These are phyloP conservation scores for Piaya cayana DNA, from an alignment of 2,113 vertebrate genomes.

Conservation along the genomic window DNA sequence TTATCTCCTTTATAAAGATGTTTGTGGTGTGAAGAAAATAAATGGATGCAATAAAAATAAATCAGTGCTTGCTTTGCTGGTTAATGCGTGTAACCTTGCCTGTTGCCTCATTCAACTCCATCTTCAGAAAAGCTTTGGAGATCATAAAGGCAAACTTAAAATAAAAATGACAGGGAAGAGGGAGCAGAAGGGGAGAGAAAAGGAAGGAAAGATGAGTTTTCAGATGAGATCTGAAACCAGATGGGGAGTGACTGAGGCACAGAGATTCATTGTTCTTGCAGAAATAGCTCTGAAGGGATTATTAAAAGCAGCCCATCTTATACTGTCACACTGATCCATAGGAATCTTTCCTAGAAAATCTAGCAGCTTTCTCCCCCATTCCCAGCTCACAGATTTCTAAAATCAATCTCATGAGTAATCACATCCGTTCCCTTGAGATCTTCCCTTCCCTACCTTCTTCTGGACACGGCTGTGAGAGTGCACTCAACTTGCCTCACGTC, in stretches of 20 bases:
- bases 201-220: conserved; percentile 40
- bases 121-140: background rate
- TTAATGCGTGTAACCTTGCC: background rate
- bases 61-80: background rate
- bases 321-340: background rate
- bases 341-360: conserved; percentile 1
- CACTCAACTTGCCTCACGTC: background rate
- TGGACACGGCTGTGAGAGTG: background rate
- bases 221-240: conserved; percentile 57
- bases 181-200: background rate
- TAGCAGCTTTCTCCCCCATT: background rate
- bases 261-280: conserved; percentile 55
- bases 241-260: conserved; percentile 45
- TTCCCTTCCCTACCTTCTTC: background rate
- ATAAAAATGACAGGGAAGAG: background rate
- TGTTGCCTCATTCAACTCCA: background rate
- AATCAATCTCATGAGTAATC: background rate
- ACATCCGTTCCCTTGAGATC: background rate
- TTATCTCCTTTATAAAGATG: background rate
- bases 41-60: conserved; percentile 13
- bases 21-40: background rate
- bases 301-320: conserved; percentile 62
- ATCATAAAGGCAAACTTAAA: background rate
- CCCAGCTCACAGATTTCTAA: background rate
- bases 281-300: conserved; percentile 45